phyloP scores from a whole-genome alignment of 2,888 invertebrate species.

The Catonia carolina region DNA sequence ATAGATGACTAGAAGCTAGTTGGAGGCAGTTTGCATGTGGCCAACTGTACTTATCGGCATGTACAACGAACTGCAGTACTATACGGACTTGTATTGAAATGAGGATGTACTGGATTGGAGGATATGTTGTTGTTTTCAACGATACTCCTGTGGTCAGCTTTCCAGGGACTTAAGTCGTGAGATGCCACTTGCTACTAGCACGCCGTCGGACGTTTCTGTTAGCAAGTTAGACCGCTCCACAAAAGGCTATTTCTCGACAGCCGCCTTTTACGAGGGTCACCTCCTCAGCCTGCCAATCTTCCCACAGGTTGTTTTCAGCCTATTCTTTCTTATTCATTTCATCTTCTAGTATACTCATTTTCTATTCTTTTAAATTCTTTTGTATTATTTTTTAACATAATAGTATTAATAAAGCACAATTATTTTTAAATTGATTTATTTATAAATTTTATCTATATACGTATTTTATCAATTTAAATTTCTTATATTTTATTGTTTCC shows the following conservation, averaged over 20 bases:
- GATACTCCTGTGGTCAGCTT: not conserved
- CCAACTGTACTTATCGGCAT: not conserved
- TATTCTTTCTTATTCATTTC: too few relatives aligned
- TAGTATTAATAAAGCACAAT: too few relatives aligned
- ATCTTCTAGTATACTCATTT: too few relatives aligned
- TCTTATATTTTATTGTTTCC: too few relatives aligned
- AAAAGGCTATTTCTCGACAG: conserved; percentile 7
- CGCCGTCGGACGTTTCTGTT: too few relatives aligned
- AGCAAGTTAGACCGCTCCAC: conserved; percentile 2
- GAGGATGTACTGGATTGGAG: conserved; percentile 2
- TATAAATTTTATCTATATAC: too few relatives aligned
- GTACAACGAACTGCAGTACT: not conserved
- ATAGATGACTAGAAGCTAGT: too few relatives aligned
- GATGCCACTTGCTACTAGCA: conserved; percentile 11
- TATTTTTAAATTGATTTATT: too few relatives aligned
- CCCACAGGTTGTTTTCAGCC: not conserved
- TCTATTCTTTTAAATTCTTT: too few relatives aligned
- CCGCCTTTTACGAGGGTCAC: conserved; percentile 1
- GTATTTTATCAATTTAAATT: too few relatives aligned
- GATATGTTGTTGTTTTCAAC: conserved; percentile 3
- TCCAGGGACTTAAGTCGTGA: conserved; percentile 4
- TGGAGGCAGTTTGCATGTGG: too few relatives aligned
- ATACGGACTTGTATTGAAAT: conserved; percentile 8
- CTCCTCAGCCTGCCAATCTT: conserved; percentile 3
- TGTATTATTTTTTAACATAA: too few relatives aligned